These are phyloP conservation scores for Eupithecia tripunctaria DNA, from an alignment of 2,888 invertebrate species.

Conservation along the genomic window DNA sequence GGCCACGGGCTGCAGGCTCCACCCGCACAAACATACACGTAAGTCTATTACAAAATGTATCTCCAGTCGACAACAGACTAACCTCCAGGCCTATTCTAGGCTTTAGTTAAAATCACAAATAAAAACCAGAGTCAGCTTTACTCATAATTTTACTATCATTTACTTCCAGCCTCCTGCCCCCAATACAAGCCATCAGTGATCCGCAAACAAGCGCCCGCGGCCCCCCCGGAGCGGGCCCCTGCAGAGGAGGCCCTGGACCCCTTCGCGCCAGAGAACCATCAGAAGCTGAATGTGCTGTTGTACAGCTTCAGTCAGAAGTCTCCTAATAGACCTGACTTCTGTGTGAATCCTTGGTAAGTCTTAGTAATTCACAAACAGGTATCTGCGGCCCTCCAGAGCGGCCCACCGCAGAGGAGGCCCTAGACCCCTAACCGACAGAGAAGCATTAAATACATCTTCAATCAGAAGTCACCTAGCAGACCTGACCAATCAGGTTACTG, in stretches of 20 bases:
- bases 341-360: conserved; percentile 93
- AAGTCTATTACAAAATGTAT: no score
- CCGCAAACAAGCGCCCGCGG: conserved; percentile 14
- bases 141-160: not conserved
- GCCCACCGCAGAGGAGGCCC: conserved; percentile 51
- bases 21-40: no score
- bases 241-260: conserved; percentile 84
- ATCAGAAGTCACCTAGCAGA: no score
- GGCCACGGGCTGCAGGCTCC: no score
- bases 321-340: conserved; percentile 92
- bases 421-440: conserved; percentile 91
- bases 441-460: conserved; percentile 96
- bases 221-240: conserved; percentile 22
- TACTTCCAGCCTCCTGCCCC: conserved; percentile 66
- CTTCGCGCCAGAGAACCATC: conserved; percentile 92
- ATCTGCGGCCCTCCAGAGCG: not conserved
- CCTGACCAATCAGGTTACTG: no score
- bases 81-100: no score
- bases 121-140: not conserved
- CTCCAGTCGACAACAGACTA: no score
- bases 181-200: conserved; percentile 65
- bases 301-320: conserved; percentile 93
- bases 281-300: conserved; percentile 93
- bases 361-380: not conserved
- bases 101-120: no score